phyloP scores from a whole-genome alignment of 2,888 invertebrate genomes.

The Eristalis pertinax region DNA sequence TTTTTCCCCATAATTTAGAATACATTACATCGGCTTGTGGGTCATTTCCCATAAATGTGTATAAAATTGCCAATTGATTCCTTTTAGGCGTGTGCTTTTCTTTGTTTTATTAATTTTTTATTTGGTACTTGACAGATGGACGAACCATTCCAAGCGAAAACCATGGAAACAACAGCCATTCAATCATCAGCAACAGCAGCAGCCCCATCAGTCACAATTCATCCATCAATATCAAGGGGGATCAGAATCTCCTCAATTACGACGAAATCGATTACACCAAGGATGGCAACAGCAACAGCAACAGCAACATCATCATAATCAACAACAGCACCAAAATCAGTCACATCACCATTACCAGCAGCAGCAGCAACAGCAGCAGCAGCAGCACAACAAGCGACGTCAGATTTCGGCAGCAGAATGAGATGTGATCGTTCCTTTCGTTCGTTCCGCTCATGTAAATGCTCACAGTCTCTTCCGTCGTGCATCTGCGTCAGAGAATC shows the following conservation, averaged over 20 bases:
- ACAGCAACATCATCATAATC: slow-evolving; percentile 40
- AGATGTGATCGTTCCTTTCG: slow-evolving; percentile 26
- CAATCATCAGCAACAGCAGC: slow-evolving; percentile 75
- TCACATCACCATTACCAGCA: slow-evolving; percentile 21
- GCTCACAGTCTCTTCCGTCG: slow-evolving; percentile 38
- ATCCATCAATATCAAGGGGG: slow-evolving; percentile 31
- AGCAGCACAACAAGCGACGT: slow-evolving; percentile 63
- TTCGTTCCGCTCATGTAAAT: neutral
- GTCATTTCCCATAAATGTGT: slow-evolving; percentile 1
- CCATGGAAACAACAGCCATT: slow-evolving; percentile 76
- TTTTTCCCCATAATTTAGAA: slow-evolving; percentile 11
- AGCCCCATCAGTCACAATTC: slow-evolving; percentile 72
- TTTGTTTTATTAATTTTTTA: neutral
- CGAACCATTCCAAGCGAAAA: slow-evolving; percentile 76
- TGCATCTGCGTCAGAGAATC: slow-evolving; percentile 22
- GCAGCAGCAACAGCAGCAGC: slow-evolving; percentile 45
- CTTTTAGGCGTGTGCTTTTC: neutral
- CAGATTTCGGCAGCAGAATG: slow-evolving; percentile 52
- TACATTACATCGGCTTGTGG: slow-evolving; percentile 23
- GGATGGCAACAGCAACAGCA: slow-evolving; percentile 58
- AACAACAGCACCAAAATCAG: slow-evolving; percentile 47
- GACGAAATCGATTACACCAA: slow-evolving; percentile 64
- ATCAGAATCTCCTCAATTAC: slow-evolving; percentile 41
- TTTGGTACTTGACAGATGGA: slow-evolving; percentile 73
- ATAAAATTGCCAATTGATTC: slow-evolving; percentile 8